Conservation (phyloP, 2,888 invertebrate species). For the Nomada fabriciana region DNA sequence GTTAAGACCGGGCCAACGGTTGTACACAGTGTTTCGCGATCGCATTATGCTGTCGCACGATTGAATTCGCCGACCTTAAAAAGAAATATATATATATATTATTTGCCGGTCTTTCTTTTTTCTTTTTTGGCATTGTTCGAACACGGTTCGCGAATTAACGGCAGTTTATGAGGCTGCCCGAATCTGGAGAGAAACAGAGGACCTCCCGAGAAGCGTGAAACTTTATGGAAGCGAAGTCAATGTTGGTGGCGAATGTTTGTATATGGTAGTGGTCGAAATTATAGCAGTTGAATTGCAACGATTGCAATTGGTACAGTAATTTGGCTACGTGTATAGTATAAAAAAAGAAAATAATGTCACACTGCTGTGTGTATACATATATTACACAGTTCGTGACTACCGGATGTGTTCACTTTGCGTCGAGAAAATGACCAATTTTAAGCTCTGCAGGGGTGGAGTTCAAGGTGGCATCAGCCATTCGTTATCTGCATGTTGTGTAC, state of each 20-base stretch:
- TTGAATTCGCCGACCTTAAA: slow-evolving; percentile 37
- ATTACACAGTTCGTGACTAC: not conserved
- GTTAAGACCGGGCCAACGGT: slow-evolving; percentile 43
- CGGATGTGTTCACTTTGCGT: slow-evolving; percentile 11
- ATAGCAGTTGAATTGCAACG: too few relatives aligned
- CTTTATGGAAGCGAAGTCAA: slow-evolving; percentile 13
- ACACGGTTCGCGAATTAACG: slow-evolving; percentile 53
- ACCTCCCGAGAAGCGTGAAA: slow-evolving; percentile 1
- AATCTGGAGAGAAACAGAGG: slow-evolving; percentile 4
- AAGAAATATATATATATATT: slow-evolving; percentile 7
- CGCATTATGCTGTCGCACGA: slow-evolving; percentile 53
- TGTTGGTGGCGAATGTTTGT: too few relatives aligned
- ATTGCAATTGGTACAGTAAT: too few relatives aligned
- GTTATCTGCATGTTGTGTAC: slow-evolving; percentile 22
- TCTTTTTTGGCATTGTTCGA: slow-evolving; percentile 37
- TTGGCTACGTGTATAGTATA: too few relatives aligned
- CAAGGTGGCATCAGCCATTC: slow-evolving; percentile 16
- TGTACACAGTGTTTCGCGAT: slow-evolving; percentile 36
- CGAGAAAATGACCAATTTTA: slow-evolving; percentile 18
- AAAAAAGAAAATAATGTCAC: too few relatives aligned
- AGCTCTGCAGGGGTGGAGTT: slow-evolving; percentile 18
- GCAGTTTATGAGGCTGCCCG: slow-evolving; percentile 30
- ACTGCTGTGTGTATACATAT: too few relatives aligned
- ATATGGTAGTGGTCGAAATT: too few relatives aligned
- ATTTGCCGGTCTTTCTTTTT: not conserved